Conservation (phyloP, 2,113 vertebrate species). For the Eclectus roratus region DNA sequence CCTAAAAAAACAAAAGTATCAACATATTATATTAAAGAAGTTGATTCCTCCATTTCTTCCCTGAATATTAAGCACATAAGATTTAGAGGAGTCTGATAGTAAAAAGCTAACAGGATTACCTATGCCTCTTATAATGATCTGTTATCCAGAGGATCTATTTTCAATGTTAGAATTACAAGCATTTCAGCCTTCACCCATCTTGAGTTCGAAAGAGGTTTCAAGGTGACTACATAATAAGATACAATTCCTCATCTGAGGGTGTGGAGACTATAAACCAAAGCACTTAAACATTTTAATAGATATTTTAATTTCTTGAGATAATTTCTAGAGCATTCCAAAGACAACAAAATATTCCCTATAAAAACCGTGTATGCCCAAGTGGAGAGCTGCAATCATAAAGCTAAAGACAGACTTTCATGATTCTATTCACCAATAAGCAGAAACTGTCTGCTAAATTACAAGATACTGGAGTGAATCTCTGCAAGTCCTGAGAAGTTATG, state of each 20-base stretch:
- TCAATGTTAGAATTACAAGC: neutral
- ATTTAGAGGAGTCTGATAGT: neutral
- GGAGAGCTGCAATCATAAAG: neutral
- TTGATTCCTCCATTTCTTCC: neutral
- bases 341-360: neutral
- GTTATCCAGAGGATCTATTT: neutral
- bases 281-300: neutral
- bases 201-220: neutral
- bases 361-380: neutral
- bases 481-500: neutral
- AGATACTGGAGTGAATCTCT: neutral
- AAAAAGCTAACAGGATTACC: neutral
- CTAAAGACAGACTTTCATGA: neutral
- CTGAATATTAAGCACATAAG: neutral
- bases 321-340: neutral
- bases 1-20: conserved; percentile 47
- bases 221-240: neutral
- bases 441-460: neutral
- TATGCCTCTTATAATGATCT: neutral
- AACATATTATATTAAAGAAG: neutral
- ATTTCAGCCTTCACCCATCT: neutral
- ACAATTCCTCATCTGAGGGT: neutral
- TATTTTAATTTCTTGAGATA: neutral
- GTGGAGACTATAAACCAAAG: neutral
- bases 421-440: neutral